Conservation (phyloP, 2,888 invertebrate genomes). For the Meteorus colon region DNA sequence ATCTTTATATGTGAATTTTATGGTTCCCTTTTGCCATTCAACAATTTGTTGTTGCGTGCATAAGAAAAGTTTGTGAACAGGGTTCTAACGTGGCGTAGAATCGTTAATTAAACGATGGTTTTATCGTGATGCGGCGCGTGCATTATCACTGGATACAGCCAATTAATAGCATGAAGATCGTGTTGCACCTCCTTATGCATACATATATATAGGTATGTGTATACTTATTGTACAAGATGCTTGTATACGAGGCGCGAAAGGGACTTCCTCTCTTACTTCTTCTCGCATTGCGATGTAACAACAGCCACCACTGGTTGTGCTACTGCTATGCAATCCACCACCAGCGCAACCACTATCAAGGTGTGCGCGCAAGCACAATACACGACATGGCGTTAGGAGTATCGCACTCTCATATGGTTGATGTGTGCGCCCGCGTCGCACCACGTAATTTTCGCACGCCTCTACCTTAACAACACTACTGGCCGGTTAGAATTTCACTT, state of each 20-base stretch:
- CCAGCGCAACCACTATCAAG: not conserved
- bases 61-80: slow-evolving; percentile 6
- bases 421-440: slow-evolving; percentile 17
- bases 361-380: slow-evolving; percentile 28
- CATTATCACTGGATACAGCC: slow-evolving; percentile 39
- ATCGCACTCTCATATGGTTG: slow-evolving; percentile 9
- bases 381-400: slow-evolving; percentile 7
- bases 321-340: not conserved
- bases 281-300: slow-evolving; percentile 31
- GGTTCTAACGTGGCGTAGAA: slow-evolving; percentile 3
- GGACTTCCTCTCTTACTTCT: slow-evolving; percentile 37
- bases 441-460: slow-evolving; percentile 60
- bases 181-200: slow-evolving; percentile 20
- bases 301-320: slow-evolving; percentile 33
- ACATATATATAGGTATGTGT: slow-evolving; percentile 6
- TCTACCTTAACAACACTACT: slow-evolving; percentile 51
- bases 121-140: slow-evolving; percentile 28
- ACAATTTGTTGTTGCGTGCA: slow-evolving; percentile 6
- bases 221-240: slow-evolving; percentile 11
- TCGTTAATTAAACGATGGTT: slow-evolving; percentile 38
- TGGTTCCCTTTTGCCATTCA: not conserved
- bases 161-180: slow-evolving; percentile 40
- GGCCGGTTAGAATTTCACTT: slow-evolving; percentile 60
- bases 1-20: not conserved
- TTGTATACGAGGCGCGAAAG: slow-evolving; percentile 19